Evolutionary conservation across 2,113 vertebrate species (phyloP), one percentile per base, ranked within the genome.

Genomic region (Carassius gibelio): DNA sequence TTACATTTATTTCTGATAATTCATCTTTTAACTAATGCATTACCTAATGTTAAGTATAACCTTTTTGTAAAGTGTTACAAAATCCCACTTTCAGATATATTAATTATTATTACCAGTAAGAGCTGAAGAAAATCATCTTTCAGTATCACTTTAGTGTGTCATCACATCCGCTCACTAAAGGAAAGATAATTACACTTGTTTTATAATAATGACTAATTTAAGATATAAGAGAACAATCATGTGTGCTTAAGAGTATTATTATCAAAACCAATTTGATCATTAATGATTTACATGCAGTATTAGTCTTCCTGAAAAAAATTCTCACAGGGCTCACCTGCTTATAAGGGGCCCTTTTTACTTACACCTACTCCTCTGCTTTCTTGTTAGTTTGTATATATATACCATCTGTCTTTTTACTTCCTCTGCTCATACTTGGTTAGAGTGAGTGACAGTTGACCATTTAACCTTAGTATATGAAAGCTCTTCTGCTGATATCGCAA

Each of bases 401-500:
- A 8, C 9, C 17, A 9, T 30, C 30, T 13, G 10, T n/a, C 45
- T 72, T 72, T 45, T 50, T 50, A 30, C 30, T 30, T 30, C 30
- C 30, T 30, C 30, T 30, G 30, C 30, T 30, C 30, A 2, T 30
- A 2, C 21, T 45, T 1, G 1, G 9, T 45, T 10, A 21, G 4
- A 14, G 2, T 3, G 38, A 74, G 38, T 74, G 71, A 74, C 71
- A 74, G 10, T 14, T 74, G 71, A 74, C 71, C 10, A 11, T 45
- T 74, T 74, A 45, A 45, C 71, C 71, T 45, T 10, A 45, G 38
- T 36, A 34, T 71, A 42, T 71, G 17, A 71, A 71, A 71, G 68
- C 38, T 21, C 11, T 11, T 69, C 68, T 4, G 34, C 34, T 69
- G 34, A 69, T 74, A 74, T 74, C 38, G 11, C 69, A 8, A 14